Base-by-base conservation (phyloP, 2,797 vertebrate species). In the Limnodromus scolopaceus region DNA sequence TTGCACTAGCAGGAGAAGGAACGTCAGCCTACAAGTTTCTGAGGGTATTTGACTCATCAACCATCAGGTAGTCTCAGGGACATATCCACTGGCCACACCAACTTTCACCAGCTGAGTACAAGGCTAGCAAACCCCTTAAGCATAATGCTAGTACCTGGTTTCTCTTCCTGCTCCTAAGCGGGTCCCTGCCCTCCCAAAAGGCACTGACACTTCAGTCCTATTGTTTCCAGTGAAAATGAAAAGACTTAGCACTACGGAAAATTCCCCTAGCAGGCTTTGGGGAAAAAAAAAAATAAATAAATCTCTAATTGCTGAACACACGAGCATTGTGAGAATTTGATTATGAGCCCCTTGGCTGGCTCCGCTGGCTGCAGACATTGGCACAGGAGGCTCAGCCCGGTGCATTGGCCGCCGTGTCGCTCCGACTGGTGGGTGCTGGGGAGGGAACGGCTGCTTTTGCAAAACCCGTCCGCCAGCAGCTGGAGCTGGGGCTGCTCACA, bases 361-460 rank as follows among this genome's bases (percentile, higher is more conserved):
- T 72, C 25, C 0, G 3, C 39, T 18, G 65, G 64, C 53, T 2
- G 0, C 1, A 3, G 45, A 39, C 23, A 0, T 0, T 3, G 48
- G 82, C 1, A 2, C 16, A 1, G 51, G 58, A 53, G 38, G 41
- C 46, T 48, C 27, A 53, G 36, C 48, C 51, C 0, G 0, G 13
- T 2, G 4, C 23, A 1, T 5, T 36, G 1, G 0, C 70, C 0
- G 1, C 39, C 1, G 2, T 5, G 25, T 30, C 1, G 3, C 41
- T 61, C 32, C 0, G 1, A 68, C 58, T 22, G 46, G 15, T 4
- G 36, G 24, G 20, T 23, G n/a, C 71, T 23, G n/a, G 22, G 28
- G 9, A 95, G 27, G 53, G n/a, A 91, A 18, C 15, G 0, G 4
- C 30, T 57, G 41, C 38, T 79, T 95, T 2, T 77, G 68, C 70